phyloP scores from a whole-genome alignment of 2,888 invertebrate species.

The Blomia tropicalis region DNA sequence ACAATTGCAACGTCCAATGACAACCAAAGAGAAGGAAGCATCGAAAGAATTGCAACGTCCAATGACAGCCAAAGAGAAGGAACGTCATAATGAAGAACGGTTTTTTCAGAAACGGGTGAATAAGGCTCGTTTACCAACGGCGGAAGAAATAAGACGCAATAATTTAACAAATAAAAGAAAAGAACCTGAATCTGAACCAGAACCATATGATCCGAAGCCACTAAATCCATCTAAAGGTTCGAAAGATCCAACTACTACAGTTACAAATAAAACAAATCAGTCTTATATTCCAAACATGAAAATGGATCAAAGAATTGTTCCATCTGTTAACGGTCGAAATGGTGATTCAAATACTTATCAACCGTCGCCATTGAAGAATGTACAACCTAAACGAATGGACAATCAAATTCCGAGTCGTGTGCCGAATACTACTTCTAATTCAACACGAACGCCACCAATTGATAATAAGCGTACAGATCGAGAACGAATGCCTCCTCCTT shows the following conservation, averaged over 20 bases:
- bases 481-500: background rate
- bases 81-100: slow-evolving; percentile 24
- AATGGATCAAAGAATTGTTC: background rate
- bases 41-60: slow-evolving; percentile 25
- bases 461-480: background rate
- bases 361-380: background rate
- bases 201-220: background rate
- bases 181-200: background rate
- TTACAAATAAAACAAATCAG: background rate
- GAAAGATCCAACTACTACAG: background rate
- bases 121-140: slow-evolving; percentile 6
- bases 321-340: background rate
- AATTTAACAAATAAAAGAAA: background rate
- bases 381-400: background rate
- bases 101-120: slow-evolving; percentile 12
- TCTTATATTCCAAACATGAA: no score
- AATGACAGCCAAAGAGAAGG: slow-evolving; percentile 27
- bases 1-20: slow-evolving; percentile 26
- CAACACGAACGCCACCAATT: background rate
- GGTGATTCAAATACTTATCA: background rate
- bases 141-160: background rate
- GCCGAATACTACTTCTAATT: background rate
- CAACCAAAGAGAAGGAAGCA: slow-evolving; percentile 25
- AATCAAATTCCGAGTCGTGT: background rate
- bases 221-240: no score